Conservation (phyloP, 2,888 invertebrate genomes). For the Drosophila subsilvestris region DNA sequence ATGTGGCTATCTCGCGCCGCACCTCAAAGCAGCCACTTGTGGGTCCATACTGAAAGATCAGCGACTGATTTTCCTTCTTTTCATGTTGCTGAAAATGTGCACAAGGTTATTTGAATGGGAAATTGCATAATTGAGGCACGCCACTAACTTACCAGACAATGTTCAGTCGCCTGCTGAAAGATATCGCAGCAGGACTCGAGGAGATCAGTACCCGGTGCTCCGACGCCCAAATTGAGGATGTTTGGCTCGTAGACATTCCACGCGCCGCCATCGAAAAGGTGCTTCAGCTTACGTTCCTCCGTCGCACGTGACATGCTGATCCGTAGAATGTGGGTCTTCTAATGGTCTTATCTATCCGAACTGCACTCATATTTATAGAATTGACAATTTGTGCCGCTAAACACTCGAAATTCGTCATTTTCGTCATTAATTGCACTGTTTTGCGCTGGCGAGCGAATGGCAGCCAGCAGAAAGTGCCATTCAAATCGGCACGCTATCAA, state of each 20-base stretch:
- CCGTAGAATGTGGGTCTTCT: not conserved
- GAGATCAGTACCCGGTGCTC: slow-evolving; percentile 86
- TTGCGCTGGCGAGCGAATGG: too few species aligned
- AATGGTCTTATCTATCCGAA: slow-evolving; percentile 28
- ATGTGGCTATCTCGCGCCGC: slow-evolving; percentile 84
- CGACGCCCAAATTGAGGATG: slow-evolving; percentile 85
- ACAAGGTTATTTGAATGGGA: not conserved
- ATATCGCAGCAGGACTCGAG: slow-evolving; percentile 84
- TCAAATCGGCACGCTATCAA: too few species aligned
- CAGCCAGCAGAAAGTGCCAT: too few species aligned
- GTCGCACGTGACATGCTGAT: slow-evolving; percentile 52
- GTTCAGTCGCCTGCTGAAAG: slow-evolving; percentile 84
- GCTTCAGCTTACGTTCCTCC: slow-evolving; percentile 76
- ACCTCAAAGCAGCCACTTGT: slow-evolving; percentile 85
- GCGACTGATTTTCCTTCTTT: slow-evolving; percentile 64
- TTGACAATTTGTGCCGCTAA: slow-evolving; percentile 11
- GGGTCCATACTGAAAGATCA: slow-evolving; percentile 86
- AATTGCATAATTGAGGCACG: slow-evolving; percentile 16
- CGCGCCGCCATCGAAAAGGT: slow-evolving; percentile 85
- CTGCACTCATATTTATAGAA: slow-evolving; percentile 22
- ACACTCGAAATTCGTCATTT: slow-evolving; percentile 14
- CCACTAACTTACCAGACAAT: slow-evolving; percentile 83
- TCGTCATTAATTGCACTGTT: not conserved
- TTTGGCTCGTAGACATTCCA: slow-evolving; percentile 85
- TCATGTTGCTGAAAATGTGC: slow-evolving; percentile 67